Base-by-base conservation (phyloP, 2,888 invertebrate species). In the Acronicta alni region DNA sequence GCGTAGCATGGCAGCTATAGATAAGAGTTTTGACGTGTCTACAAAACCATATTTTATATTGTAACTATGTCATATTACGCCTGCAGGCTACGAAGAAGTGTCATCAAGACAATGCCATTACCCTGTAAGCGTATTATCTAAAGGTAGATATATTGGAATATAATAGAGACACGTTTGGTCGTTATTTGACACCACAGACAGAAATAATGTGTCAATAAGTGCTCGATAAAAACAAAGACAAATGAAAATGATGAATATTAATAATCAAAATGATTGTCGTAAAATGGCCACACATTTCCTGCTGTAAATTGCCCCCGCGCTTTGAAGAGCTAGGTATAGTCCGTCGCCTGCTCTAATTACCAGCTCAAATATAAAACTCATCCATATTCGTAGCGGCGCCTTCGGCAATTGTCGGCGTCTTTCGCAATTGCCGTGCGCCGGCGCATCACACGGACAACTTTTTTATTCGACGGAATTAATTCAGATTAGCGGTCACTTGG, bases 401-500 rank as follows among this genome's bases (percentile, higher is more conserved):
- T 67, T 76, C 75, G 72, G 57, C 77, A 83, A 83, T 82, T 84
- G 84, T 67, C 83, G 83, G 82, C 82, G 52, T 72, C 82, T 82
- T 84, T 83, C 79, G 72, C 80, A 82, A 82, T 82, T 82, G 77
- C 77, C 62, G 66, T 74, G 72, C 66, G 63, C 55, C 68, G 46
- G 75, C 69, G 68, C 74, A 74, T 68, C 66, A 69, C 57, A 64
- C 63, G 60, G 57, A 59, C 65, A 62, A 41, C 61, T 59, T 75
- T 67, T 77, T 73, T 65, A 73, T 71, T 52, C 43, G 45, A 43
- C 54, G 37, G 65, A 75, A 77, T 80, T 77, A 74, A 79, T 80
- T 72, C 57, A 63, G 69, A 66, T 78, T 68, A 76, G 65, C 59
- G 48, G 35, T 23, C 38, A 56, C 44, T 44, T 16, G 43, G 15